Base-by-base conservation (phyloP, 1,140 invertebrate genomes). In the Mamestra configurata region DNA sequence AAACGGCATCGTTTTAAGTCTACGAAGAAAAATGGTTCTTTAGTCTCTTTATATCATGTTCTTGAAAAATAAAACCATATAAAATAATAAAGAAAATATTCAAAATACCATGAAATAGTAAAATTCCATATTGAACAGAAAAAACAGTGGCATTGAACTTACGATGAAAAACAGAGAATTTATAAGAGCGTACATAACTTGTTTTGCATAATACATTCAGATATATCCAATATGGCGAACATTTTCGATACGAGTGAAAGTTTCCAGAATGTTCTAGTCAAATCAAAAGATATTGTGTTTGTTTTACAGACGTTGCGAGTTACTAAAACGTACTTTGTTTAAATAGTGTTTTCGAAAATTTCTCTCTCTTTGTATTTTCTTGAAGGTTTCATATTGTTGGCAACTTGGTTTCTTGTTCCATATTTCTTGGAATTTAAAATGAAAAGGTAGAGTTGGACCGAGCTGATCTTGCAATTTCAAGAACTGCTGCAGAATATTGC, bases 121-220 rank as follows among this genome's bases (percentile, higher is more conserved):
- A n/a, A n/a, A n/a, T n/a, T 31, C 1, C 27, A 31, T 31, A 31
- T 31, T 7, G 5, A 22, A 55, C 10, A 22, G 8, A 55, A 55
- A 5, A 55, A 10, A 8, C 51, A 46, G 51, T 55, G 53, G 20
- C 53, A 24, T 55, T 55, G 53, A 55, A 22, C 53, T 27, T 13
- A 15, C 0, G 27, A 57, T 24, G 22, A 57, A 57, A 59, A 61
- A 35, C 57, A n/a, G 22, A 24, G 6, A 35, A 61, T 31, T 24
- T 61, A 35, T 18, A 61, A n/a, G 5, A 61, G 22, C n/a, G 31
- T 35, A 61, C 57, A 61, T 61, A 61, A 61, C 13, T n/a, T 61
- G 57, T 31, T 61, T 61, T 27, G 27, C 57, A 61, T 61, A 61
- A 61, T 35, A 35, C 27, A 61, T 61, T 61, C 57, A 57, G 22